These are phyloP conservation scores for Drosophila pseudoobscura DNA, from an alignment of 1,140 invertebrate species.

Conservation along the genomic window DNA sequence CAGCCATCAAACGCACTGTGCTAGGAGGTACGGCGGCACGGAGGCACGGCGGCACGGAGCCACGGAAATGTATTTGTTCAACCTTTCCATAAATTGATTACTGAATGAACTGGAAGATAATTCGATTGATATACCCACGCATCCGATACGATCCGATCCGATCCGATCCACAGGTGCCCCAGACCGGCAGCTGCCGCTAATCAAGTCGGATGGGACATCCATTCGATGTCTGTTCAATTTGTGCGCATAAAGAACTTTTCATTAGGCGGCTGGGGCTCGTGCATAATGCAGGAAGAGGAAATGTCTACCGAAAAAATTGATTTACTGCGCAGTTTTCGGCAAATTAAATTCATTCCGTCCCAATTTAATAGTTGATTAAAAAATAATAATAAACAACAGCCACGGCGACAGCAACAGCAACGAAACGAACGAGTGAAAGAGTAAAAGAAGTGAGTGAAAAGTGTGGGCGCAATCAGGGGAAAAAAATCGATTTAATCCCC, in stretches of 20 bases:
- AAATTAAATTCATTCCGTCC: slow-evolving; percentile 42
- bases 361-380: slow-evolving; percentile 72
- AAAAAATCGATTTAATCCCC: slow-evolving; percentile 54
- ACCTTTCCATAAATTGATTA: too few species aligned
- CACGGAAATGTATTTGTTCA: too few species aligned
- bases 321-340: slow-evolving; percentile 11
- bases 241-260: slow-evolving; percentile 3
- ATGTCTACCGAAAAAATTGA: slow-evolving; percentile 1
- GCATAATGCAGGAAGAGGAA: too few species aligned
- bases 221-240: slow-evolving; percentile 1
- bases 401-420: slow-evolving; percentile 4
- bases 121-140: neutral
- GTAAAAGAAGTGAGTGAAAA: slow-evolving; percentile 20
- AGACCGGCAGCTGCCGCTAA: slow-evolving; percentile 1
- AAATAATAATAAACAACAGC: slow-evolving; percentile 60
- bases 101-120: slow-evolving; percentile 7
- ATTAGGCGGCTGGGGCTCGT: slow-evolving; percentile 1
- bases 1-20: too few species aligned
- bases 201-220: slow-evolving; percentile 22
- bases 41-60: too few species aligned
- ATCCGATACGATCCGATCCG: too few species aligned
- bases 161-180: slow-evolving; percentile 24
- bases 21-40: too few species aligned
- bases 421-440: neutral
- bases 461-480: neutral